Percentiles rank a stretch among this genome's conserved stretches.
Evolutionary conservation across 1,140 invertebrate genomes (phyloP).

Genomic region (Drosophila punjabiensis): DNA sequence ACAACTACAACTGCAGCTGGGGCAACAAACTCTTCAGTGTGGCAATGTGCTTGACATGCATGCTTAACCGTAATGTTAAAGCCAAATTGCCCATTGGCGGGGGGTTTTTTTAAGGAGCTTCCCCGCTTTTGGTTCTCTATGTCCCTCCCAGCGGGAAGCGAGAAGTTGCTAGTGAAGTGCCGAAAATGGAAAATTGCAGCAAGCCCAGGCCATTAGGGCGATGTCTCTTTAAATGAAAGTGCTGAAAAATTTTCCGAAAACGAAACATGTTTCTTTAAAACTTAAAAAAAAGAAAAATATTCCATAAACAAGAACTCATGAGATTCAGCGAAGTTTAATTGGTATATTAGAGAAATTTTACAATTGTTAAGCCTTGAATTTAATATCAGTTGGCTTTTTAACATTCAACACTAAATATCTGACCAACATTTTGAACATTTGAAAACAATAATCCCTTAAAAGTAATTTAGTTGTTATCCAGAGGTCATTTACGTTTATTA

Average conservation of each 20-base stretch:
- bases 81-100: slow-evolving; percentile 65
- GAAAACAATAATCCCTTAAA: neutral
- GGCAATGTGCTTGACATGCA: slow-evolving; percentile 78
- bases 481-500: neutral
- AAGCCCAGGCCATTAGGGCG: neutral
- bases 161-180: slow-evolving; percentile 14
- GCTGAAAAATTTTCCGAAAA: neutral
- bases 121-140: neutral
- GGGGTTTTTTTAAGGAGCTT: neutral
- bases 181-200: slow-evolving; percentile 23
- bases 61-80: slow-evolving; percentile 70
- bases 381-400: neutral
- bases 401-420: neutral
- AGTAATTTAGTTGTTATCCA: neutral
- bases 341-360: neutral
- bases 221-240: slow-evolving; percentile 7
- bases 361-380: neutral
- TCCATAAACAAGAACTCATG: neutral
- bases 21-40: slow-evolving; percentile 78
- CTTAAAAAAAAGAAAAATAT: neutral
- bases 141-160: slow-evolving; percentile 1
- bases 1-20: slow-evolving; percentile 57
- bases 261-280: neutral
- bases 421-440: neutral
- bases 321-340: neutral